Conservation (phyloP, 2,888 invertebrate species). For the Mycalesis mineus region DNA sequence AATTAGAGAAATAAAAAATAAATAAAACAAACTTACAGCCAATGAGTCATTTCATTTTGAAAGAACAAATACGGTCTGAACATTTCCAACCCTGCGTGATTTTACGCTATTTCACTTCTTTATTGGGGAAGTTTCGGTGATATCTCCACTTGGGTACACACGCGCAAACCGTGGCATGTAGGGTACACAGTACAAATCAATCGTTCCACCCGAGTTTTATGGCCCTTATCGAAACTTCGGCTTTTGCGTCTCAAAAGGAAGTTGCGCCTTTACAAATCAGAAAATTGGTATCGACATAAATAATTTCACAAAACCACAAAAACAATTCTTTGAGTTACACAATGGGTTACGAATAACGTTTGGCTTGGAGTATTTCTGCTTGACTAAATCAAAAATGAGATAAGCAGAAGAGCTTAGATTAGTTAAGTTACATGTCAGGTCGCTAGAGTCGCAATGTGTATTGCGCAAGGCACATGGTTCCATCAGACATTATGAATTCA, state of each 20-base stretch:
- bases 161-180: conserved; percentile 35
- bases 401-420: too few relatives aligned
- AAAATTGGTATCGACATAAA: not conserved
- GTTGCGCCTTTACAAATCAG: conserved; percentile 1
- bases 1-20: too few relatives aligned
- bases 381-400: too few relatives aligned
- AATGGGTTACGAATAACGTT: too few relatives aligned
- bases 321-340: too few relatives aligned
- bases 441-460: too few relatives aligned
- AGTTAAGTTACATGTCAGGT: too few relatives aligned
- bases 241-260: not conserved
- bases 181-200: conserved; percentile 24
- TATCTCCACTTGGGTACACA: conserved; percentile 53
- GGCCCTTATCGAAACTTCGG: conserved; percentile 19
- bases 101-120: conserved; percentile 41
- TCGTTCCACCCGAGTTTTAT: conserved; percentile 29
- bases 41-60: conserved; percentile 4
- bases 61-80: not conserved
- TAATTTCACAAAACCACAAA: too few relatives aligned
- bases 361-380: too few relatives aligned
- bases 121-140: conserved; percentile 52
- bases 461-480: too few relatives aligned
- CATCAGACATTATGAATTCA: too few relatives aligned
- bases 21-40: too few relatives aligned
- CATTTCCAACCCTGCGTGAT: conserved; percentile 30